Evolutionary conservation across 2,888 invertebrate genomes (phyloP), one percentile per base, ranked within the genome.

Genomic region (Panopea generosa): DNA sequence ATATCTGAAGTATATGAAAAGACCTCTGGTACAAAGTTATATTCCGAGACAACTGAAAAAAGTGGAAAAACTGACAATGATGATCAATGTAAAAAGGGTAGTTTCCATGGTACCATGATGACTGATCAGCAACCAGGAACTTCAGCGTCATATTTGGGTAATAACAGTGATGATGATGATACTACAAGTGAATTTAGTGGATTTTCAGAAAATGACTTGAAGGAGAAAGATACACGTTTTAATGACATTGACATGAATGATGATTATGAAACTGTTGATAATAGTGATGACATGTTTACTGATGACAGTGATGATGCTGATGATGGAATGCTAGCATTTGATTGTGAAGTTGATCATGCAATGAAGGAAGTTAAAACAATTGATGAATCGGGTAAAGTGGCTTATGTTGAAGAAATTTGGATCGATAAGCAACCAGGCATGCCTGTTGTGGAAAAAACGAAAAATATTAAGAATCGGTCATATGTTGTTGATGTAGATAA

Each of bases 361-460:
- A 7, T 33, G 11, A 33, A 33, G 33, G 33, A 33, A 33, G 33
- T 33, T 4, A 33, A 33, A 33, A 33, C 4, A 33, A 33, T 33
- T 11, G 4, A 4, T 33, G 11, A 33, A 7, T 14, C 22, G 20
- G 50, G 22, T 20, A 20, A 14, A 20, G 18, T 9, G 18, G 47
- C 47, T 0, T 45, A 61, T 49, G 81, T 83, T 22, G 84, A 85
- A 47, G 85, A 85, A 59, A 83, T 84, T 14, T 85, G 84, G 84
- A 79, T 84, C 3, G 72, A 73, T 38, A 85, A 33, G 33, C 33
- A 33, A 33, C 33, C 33, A 33, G 33, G 33, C 4, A 84, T 85
- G 0, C 50, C 60, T 9, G 75, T 69, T 26, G 55, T 49, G 24
- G 52, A 49, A 14, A 76, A 74, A 52, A 68, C 82, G n/a, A 78